These are phyloP conservation scores for Stichopus horrens DNA, from an alignment of 53 echinoderm and acorn worm species.

Conservation along the genomic window DNA sequence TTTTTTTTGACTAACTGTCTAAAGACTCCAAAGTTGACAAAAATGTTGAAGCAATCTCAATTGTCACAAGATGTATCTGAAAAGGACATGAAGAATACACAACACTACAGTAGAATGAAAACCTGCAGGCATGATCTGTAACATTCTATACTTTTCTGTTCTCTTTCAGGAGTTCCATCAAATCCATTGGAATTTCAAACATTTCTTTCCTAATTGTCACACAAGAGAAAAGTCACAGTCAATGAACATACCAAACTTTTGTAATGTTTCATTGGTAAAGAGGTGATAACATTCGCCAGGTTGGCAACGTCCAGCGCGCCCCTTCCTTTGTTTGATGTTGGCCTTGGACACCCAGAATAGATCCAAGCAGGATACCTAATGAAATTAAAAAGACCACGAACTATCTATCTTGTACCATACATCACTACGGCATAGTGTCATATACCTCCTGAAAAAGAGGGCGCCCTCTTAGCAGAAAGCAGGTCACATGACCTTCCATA, in stretches of 20 bases:
- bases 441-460: background rate
- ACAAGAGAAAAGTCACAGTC: background rate
- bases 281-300: constrained; percentile 92
- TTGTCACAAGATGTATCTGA: too few species aligned
- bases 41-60: too few species aligned
- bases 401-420: background rate
- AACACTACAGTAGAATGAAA: too few species aligned
- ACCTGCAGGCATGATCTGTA: too few species aligned
- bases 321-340: constrained; percentile 74
- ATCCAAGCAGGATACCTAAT: constrained; percentile 87
- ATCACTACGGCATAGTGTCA: background rate
- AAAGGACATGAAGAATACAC: too few species aligned
- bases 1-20: too few species aligned
- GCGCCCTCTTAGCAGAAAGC: background rate
- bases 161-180: too few species aligned
- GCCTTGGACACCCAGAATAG: constrained; percentile 89
- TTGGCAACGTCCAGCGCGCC: constrained; percentile 84
- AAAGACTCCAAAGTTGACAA: too few species aligned
- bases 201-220: background rate
- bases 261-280: constrained; percentile 67
- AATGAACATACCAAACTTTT: constrained; percentile 65
- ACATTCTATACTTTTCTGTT: too few species aligned
- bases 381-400: background rate
- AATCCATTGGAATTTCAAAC: background rate
- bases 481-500: background rate